Percentiles rank a stretch among this genome's conserved stretches.
Conservation (phyloP, 2,113 vertebrate genomes). For the Chaetodon trifascialis region DNA sequence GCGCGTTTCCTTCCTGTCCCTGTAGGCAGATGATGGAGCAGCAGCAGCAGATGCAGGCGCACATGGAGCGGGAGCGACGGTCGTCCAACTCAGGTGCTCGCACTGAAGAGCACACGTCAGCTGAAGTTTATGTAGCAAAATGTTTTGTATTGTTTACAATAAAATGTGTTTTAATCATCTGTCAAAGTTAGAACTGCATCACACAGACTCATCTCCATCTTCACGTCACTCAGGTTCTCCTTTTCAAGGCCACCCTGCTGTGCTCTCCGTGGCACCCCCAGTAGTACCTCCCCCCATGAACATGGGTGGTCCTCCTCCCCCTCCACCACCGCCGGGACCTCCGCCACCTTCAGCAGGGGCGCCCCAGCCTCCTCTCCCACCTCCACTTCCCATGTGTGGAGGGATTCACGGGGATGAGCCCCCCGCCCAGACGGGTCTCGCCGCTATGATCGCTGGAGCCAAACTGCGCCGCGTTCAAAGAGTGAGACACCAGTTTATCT, state of each 20-base stretch:
- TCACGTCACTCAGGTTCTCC: constrained; percentile 85
- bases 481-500: constrained; percentile 82
- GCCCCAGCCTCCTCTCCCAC: constrained; percentile 88
- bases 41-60: constrained; percentile 88
- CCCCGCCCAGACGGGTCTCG: constrained; percentile 88
- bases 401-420: constrained; percentile 83
- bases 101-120: not conserved
- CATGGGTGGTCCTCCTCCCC: constrained; percentile 89
- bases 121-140: not conserved
- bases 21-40: constrained; percentile 94
- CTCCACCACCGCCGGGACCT: constrained; percentile 90
- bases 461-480: constrained; percentile 96
- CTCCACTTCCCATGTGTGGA: constrained; percentile 86
- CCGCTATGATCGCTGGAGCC: constrained; percentile 96
- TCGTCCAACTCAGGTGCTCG: constrained; percentile 93
- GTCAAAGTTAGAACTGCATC: not conserved
- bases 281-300: constrained; percentile 79
- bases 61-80: constrained; percentile 95
- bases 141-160: not conserved
- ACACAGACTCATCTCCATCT: not conserved
- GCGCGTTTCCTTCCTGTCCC: constrained; percentile 41
- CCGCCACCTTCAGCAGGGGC: constrained; percentile 88
- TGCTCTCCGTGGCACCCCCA: constrained; percentile 84
- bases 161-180: not conserved
- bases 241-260: constrained; percentile 91